Conservation (phyloP, 92 coral and sea anemone species). For the Montipora capitata region DNA sequence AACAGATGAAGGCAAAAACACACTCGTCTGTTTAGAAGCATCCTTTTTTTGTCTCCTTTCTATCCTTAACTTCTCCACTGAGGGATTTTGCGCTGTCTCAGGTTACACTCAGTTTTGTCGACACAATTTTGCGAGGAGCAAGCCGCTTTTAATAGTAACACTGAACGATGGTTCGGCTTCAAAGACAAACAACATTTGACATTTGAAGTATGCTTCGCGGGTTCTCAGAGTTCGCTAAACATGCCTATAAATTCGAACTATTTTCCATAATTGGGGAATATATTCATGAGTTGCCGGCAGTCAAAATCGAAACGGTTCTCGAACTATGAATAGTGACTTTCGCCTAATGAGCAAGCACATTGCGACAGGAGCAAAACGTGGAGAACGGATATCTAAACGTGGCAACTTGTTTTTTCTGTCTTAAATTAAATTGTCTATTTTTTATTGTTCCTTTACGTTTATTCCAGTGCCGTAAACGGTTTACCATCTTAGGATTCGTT, state of each 20-base stretch:
- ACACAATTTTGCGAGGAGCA: neutral
- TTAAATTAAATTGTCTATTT: neutral
- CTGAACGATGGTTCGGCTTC: neutral
- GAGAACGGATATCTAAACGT: constrained; percentile 6
- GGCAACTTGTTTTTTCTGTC: neutral
- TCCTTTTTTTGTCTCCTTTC: neutral
- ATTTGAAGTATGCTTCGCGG: constrained; percentile 46
- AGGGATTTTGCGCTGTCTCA: neutral
- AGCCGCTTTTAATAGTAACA: neutral
- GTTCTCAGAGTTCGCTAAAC: constrained; percentile 45
- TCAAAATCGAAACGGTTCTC: constrained; percentile 39
- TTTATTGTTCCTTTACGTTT: neutral
- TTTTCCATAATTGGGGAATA: constrained; percentile 80
- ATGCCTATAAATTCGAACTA: constrained; percentile 36
- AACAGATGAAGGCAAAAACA: constrained; percentile 8
- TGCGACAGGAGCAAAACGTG: constrained; percentile 22
- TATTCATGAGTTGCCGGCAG: constrained; percentile 72
- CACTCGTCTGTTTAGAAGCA: neutral
- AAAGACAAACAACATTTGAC: constrained; percentile 56
- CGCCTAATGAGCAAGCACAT: constrained; percentile 19
- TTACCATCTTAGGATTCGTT: constrained; percentile 3
- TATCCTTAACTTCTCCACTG: neutral
- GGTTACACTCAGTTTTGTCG: constrained; percentile 19
- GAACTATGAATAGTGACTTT: constrained; percentile 36
- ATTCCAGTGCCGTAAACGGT: constrained; percentile 4